phyloP scores from a whole-genome alignment of 2,797 vertebrate genomes.

The Melanotaenia maccullochi region DNA sequence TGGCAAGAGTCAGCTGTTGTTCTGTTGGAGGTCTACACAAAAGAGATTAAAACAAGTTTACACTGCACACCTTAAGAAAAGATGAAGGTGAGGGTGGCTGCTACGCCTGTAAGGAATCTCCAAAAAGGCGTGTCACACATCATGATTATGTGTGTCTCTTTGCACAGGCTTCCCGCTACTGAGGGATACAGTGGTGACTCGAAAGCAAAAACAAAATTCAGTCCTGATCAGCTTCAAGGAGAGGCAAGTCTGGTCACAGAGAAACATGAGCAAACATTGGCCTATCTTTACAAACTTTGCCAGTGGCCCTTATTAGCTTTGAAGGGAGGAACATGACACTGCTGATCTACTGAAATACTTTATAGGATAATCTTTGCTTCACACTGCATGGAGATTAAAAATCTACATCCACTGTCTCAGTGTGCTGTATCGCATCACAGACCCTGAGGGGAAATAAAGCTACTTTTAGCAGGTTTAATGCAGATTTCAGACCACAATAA shows the following conservation, averaged over 20 bases:
- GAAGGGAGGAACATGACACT: conserved; percentile 49
- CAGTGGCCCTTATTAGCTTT: conserved; percentile 45
- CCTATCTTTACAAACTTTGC: conserved; percentile 55
- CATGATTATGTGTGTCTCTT: conserved; percentile 31
- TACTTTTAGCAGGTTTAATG: conserved; percentile 45
- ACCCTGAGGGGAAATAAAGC: conserved; percentile 19
- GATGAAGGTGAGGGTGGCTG: conserved; percentile 2
- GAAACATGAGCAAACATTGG: conserved; percentile 41
- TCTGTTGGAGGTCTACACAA: conserved; percentile 21
- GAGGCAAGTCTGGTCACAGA: conserved; percentile 73
- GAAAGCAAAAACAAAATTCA: conserved; percentile 49
- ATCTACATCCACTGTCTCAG: conserved; percentile 25
- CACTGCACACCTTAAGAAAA: conserved; percentile 30
- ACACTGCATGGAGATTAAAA: conserved; percentile 19
- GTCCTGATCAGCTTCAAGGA: conserved; percentile 44
- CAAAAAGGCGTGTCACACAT: conserved; percentile 42
- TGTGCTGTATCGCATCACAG: conserved; percentile 19
- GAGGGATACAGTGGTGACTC: conserved; percentile 50
- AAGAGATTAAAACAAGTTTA: conserved; percentile 24
- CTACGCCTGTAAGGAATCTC: conserved; percentile 32
- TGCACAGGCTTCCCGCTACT: conserved; percentile 24
- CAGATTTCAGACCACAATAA: conserved; percentile 30
- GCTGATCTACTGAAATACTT: conserved; percentile 49
- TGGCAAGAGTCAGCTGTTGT: conserved; percentile 58
- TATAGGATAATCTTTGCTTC: conserved; percentile 35